phyloP scores from a whole-genome alignment of 1,140 invertebrate genomes.

The Microplitis demolitor region DNA sequence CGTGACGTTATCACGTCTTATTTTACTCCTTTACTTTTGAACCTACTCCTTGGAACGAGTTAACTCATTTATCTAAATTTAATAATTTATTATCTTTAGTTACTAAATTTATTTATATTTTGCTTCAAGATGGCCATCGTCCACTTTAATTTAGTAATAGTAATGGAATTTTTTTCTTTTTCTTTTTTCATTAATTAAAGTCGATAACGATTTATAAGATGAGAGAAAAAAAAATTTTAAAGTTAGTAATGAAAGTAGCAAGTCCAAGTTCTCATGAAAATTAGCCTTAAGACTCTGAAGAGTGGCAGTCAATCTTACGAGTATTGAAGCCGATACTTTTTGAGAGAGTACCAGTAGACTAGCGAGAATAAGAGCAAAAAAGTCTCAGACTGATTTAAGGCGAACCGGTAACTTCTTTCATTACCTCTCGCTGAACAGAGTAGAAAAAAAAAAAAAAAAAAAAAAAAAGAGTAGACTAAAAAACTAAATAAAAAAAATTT shows the following conservation, averaged over 20 bases:
- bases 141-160: background rate
- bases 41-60: background rate
- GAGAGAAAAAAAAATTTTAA: background rate
- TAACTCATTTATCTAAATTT: background rate
- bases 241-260: background rate
- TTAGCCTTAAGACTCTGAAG: background rate
- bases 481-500: background rate
- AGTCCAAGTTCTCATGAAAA: background rate
- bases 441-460: background rate
- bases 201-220: background rate
- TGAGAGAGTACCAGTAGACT: background rate
- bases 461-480: background rate
- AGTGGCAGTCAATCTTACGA: background rate
- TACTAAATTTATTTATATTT: background rate
- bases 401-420: constrained; percentile 15
- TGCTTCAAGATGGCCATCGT: constrained; percentile 1
- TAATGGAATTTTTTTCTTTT: too few relatives aligned
- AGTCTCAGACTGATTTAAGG: constrained; percentile 14
- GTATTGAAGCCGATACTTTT: background rate
- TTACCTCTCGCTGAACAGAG: background rate
- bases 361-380: background rate
- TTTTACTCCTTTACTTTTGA: background rate
- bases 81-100: background rate
- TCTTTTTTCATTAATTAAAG: background rate
- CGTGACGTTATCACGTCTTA: background rate